Evolutionary conservation across 2,113 vertebrate genomes (phyloP), one percentile per base, ranked within the genome.

Genomic region (Glaucomys volans): DNA sequence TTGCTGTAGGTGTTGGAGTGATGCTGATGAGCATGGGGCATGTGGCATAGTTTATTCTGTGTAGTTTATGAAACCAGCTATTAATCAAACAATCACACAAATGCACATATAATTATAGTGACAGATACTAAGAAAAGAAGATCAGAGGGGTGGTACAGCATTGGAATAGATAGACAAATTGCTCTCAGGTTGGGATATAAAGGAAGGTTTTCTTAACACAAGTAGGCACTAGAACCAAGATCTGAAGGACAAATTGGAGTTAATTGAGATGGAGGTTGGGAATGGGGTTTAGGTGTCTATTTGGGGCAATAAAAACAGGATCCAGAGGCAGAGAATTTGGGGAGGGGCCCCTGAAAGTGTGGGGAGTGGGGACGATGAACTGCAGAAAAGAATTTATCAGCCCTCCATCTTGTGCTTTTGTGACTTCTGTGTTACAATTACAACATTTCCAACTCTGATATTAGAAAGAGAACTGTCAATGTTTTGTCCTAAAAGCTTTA

Each of bases 401-500:
- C 54, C 13, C 35, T 67, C 52, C 20, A 62, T 79, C 57, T 62
- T 89, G 5, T 87, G 24, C 8, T 87, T 54, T 67, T 71, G 2
- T 69, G 42, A 11, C 24, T 79, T 47, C 22, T 50, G 5, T 54
- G 62, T 42, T n/a, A 66, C 32, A 77, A 26, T 24, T 59, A 90
- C 69, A 30, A 74, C 12, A 17, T 52, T 67, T 66, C 74, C 30
- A 59, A 42, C 12, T 67, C 5, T 89, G 18, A 8, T 74, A 77
- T 17, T 52, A 84, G 30, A 72, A 85, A 92, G n/a, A 75, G 2
- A 52, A 32, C 9, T 4, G 87, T 77, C 24, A 52, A 17, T 90
- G 30, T 75, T 62, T 94, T 94, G 1, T 75, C 44, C 24, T 90
- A n/a, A 87, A 87, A 52, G 16, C 35, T 62, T 94, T 74, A 90